Percentiles rank a stretch among this genome's conserved stretches.
These are phyloP conservation scores for Ophioderma brevispina DNA, from an alignment of 35 echinoderm and acorn worm genomes.

Conservation along the genomic window DNA sequence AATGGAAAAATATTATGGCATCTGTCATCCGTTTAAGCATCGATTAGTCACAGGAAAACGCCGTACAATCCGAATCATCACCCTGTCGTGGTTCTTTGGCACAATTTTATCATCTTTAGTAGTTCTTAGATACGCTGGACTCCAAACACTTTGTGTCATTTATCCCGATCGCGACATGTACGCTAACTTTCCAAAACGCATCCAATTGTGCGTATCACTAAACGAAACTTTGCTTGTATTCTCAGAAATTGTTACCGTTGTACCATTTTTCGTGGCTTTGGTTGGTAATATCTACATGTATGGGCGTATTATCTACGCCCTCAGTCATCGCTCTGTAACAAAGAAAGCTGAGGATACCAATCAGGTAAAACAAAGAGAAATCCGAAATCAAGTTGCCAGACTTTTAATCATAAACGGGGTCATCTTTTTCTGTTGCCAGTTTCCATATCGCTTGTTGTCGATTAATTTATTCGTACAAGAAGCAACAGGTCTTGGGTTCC, in stretches of 20 bases:
- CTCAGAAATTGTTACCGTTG: neutral
- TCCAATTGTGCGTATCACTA: neutral
- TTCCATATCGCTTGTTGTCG: neutral
- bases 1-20: neutral
- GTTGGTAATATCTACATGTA: neutral
- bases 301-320: neutral
- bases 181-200: neutral
- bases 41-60: neutral
- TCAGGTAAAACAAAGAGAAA: neutral
- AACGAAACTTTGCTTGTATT: neutral
- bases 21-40: conserved; percentile 19
- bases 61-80: neutral
- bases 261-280: neutral
- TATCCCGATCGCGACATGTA: conserved; percentile 1
- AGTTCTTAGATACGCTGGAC: neutral
- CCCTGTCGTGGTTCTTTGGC: neutral
- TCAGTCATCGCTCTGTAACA: neutral
- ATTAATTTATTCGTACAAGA: neutral
- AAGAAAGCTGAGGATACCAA: neutral
- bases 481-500: neutral
- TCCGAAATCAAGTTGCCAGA: conserved; percentile 2
- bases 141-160: neutral
- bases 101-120: neutral
- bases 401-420: conserved; percentile 17
- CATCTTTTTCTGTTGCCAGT: conserved; percentile 18